Evolutionary conservation across 1,140 invertebrate species (phyloP), one percentile per base, ranked within the genome.

Genomic region (Saccostrea echinata): DNA sequence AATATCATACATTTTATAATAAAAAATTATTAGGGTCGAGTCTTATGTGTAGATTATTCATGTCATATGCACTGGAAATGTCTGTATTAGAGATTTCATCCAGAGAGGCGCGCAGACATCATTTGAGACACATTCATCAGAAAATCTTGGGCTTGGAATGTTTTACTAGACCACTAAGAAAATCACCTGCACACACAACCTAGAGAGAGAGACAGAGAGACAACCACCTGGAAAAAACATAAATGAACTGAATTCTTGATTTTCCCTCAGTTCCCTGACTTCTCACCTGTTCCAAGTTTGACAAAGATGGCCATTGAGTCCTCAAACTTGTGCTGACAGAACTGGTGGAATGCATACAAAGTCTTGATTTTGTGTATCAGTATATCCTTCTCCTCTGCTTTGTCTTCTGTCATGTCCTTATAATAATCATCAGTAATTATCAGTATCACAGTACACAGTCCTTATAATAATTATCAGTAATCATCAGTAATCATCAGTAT

Each of bases 251-350:
- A 61, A 18, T 61, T 30, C 21, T 43, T 43, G 43, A 43, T 43
- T 43, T 43, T 43, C 4, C 9, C 0, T 43, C 43, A 43, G 43
- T 6, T 43, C 6, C 43, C 43, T 6, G 11, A 16, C 13, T 53
- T 35, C 89, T 86, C 92, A 96, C 96, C 96, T 64, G 98, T 99
- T 84, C 97, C 96, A 9, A 99, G 94, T 94, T 98, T 97, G 11
- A 97, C 96, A 95, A 99, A 99, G 91, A 98, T 96, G 87, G 97
- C 96, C 97, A 99, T 98, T 0, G 98, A 97, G 90, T 97, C 97
- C 68, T 97, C 96, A 94, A 98, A 99, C 88, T 97, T 96, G 92
- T 98, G 98, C 91, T 97, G 97, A 80, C 97, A 97, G 94, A 99
- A 99, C 3, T 99, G 95, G 94, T 99, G 97, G 92, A 98, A 97